phyloP scores from a whole-genome alignment of 2,888 invertebrate genomes.

The Sicus ferrugineus region DNA sequence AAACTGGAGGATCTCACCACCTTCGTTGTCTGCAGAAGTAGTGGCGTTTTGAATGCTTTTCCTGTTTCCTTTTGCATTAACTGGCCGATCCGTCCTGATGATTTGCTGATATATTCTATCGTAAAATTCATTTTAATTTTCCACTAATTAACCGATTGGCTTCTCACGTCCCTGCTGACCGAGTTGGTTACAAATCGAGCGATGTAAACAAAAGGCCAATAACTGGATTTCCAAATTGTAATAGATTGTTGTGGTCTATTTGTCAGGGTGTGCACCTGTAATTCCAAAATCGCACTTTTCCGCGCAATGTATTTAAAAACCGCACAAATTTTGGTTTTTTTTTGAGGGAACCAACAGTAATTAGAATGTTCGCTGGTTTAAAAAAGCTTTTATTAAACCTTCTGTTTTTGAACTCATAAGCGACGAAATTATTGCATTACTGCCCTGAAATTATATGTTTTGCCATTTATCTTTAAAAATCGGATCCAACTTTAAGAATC shows the following conservation, averaged over 20 bases:
- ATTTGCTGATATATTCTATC: slow-evolving; percentile 69
- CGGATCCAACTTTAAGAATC: no score
- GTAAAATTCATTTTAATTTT: slow-evolving; percentile 73
- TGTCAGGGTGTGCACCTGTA: neutral
- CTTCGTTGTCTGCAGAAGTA: slow-evolving; percentile 76
- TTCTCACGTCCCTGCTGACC: neutral
- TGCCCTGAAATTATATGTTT: no score
- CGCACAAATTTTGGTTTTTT: no score
- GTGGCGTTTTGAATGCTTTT: slow-evolving; percentile 74
- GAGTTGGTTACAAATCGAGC: neutral
- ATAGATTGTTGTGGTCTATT: slow-evolving; percentile 11
- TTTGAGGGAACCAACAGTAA: no score
- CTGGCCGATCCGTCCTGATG: slow-evolving; percentile 74
- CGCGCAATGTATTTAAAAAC: no score
- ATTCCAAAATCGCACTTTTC: no score
- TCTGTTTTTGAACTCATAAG: no score
- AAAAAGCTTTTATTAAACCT: no score
- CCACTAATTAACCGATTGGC: neutral
- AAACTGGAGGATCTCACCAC: slow-evolving; percentile 32
- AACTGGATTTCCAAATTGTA: slow-evolving; percentile 28
- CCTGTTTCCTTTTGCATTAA: slow-evolving; percentile 68
- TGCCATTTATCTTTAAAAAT: no score
- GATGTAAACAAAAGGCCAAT: neutral
- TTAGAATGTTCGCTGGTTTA: no score
- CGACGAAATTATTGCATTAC: no score